A percentile compares a stretch with the other conserved stretches of the same genome.
phyloP scores from a whole-genome alignment of 2,113 vertebrate genomes.

The Stigmatopora argus region DNA sequence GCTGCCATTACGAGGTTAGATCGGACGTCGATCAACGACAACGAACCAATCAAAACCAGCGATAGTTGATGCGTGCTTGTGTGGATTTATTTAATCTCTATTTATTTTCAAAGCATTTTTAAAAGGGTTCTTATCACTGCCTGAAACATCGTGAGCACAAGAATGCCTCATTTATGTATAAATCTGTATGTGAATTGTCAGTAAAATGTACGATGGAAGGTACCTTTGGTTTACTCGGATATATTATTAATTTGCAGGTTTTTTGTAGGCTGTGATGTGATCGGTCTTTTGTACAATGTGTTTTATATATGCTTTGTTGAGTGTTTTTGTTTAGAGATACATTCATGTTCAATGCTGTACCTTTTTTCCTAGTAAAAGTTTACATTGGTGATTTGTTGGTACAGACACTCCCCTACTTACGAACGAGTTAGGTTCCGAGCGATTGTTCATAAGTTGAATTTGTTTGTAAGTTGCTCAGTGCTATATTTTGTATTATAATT shows the following conservation, averaged over 20 bases:
- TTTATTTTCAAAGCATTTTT: slow-evolving; percentile 7
- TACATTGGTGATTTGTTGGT: neutral
- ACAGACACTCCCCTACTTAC: no score
- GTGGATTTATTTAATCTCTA: slow-evolving; percentile 29
- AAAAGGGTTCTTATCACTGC: slow-evolving; percentile 16
- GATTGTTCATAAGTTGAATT: no score
- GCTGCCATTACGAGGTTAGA: no score
- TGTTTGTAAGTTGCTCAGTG: no score
- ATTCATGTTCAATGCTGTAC: slow-evolving; percentile 2
- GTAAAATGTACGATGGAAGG: neutral
- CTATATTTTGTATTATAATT: no score
- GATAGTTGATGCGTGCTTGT: slow-evolving; percentile 1
- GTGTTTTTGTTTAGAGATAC: slow-evolving; percentile 51
- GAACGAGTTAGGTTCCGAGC: no score
- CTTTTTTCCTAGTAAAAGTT: slow-evolving; percentile 33
- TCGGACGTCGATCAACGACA: no score
- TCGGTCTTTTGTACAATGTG: slow-evolving; percentile 28
- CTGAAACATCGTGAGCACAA: slow-evolving; percentile 23
- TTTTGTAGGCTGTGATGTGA: slow-evolving; percentile 29
- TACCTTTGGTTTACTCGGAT: neutral
- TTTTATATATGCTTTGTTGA: slow-evolving; percentile 46
- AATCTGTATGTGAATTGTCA: slow-evolving; percentile 14
- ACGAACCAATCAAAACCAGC: no score
- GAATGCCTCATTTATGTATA: slow-evolving; percentile 31
- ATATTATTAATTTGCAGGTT: slow-evolving; percentile 18